Conservation (phyloP, 2,797 vertebrate species). For the Gorsachius magnificus region DNA sequence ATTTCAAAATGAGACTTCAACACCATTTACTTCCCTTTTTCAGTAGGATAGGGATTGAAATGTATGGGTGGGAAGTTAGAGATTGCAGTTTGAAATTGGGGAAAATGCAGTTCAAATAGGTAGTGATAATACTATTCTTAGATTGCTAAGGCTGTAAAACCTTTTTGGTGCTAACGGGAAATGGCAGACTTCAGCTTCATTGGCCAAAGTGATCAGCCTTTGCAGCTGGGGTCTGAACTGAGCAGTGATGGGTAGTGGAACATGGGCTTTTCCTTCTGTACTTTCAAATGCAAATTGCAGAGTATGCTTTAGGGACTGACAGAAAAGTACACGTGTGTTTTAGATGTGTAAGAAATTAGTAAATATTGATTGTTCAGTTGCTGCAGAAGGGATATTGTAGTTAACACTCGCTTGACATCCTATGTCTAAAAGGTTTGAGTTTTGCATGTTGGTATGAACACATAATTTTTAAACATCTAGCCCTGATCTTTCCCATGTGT, state of each 20-base stretch:
- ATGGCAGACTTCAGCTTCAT: neutral
- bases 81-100: neutral
- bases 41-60: neutral
- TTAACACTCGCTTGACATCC: neutral
- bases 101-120: neutral
- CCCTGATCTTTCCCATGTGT: neutral
- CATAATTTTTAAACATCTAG: neutral
- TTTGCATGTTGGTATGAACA: neutral
- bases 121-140: neutral
- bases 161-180: neutral
- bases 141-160: neutral
- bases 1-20: neutral
- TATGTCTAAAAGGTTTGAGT: neutral
- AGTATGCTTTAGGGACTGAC: neutral
- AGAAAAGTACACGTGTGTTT: neutral
- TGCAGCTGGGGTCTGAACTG: neutral
- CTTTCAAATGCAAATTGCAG: slow-evolving; percentile 25
- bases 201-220: neutral
- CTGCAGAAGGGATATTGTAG: neutral
- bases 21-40: neutral
- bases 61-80: neutral
- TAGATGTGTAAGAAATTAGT: neutral
- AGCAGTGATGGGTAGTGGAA: neutral
- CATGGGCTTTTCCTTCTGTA: neutral
- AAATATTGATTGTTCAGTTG: neutral